Conservation (phyloP, 2,113 vertebrate genomes). For the Paramisgurnus dabryanus region DNA sequence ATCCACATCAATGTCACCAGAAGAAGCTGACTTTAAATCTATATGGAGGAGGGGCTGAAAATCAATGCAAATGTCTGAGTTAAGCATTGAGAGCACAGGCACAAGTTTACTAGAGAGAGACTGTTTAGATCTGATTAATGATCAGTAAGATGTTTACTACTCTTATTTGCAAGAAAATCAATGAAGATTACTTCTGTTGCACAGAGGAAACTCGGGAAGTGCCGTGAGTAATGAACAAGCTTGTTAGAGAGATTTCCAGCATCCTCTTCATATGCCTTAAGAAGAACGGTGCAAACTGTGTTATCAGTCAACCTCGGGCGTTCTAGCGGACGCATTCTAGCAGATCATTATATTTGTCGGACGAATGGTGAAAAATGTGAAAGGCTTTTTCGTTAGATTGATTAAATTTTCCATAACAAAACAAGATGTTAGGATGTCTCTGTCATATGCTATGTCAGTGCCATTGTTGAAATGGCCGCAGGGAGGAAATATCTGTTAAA, state of each 20-base stretch:
- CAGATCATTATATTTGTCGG: slow-evolving; percentile 52
- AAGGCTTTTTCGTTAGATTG: background rate
- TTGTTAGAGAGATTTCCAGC: slow-evolving; percentile 22
- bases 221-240: slow-evolving; percentile 27
- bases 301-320: slow-evolving; percentile 46
- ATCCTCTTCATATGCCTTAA: background rate
- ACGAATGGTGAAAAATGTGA: background rate
- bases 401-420: slow-evolving; percentile 1
- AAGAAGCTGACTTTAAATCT: slow-evolving; percentile 52
- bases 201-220: slow-evolving; percentile 36
- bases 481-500: background rate
- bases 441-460: background rate
- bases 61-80: slow-evolving; percentile 64
- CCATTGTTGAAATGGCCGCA: background rate
- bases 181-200: slow-evolving; percentile 37
- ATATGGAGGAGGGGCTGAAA: slow-evolving; percentile 46
- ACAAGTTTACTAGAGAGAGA: slow-evolving; percentile 56
- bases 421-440: background rate
- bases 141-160: slow-evolving; percentile 66
- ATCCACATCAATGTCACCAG: slow-evolving; percentile 53
- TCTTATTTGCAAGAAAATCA: slow-evolving; percentile 53
- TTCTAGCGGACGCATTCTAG: slow-evolving; percentile 66
- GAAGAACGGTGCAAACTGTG: slow-evolving; percentile 6
- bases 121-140: slow-evolving; percentile 64
- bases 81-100: slow-evolving; percentile 62